Evolutionary conservation across 1,140 invertebrate genomes (phyloP), one percentile per base, ranked within the genome.

Genomic region (Hylyphantes graminicola): DNA sequence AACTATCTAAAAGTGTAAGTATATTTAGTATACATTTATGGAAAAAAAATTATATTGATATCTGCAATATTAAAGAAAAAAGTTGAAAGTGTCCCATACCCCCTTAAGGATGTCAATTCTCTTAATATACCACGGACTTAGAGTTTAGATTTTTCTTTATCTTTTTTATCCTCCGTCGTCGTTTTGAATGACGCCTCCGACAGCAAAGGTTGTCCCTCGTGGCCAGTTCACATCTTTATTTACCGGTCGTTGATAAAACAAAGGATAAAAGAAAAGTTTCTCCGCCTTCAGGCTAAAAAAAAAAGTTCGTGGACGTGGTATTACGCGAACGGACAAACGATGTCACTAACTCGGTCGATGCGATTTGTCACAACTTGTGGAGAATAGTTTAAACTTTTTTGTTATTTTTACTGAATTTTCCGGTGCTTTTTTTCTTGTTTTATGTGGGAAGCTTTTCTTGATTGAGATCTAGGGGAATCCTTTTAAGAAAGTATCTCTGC

Each of bases 301-400:
- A 74, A 53, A 35, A 5, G 35, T 1, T 35, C 35, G 35, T 35
- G 35, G 35, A 35, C 35, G 21, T 21, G 72, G 72, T 57, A 74
- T 74, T 74, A 55, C 57, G 53, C 51, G 51, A 74, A 70, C 51
- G 72, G 51, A 57, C 54, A 74, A 74, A 74, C 57, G 72, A 74
- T 74, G 72, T 74, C 57, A 74, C 72, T 35, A 70, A 70, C 50
- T 70, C 68, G 68, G 68, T 70, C 51, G 53, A 57, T 74, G 54
- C 72, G 72, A 74, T 74, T 74, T 74, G 72, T 74, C 72, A 74
- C 72, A 74, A 74, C 72, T 74, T 74, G 72, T 74, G 57, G 72
- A 74, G 72, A 55, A 74, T 35, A 74, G 54, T 74, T 35, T 61
- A 17, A 61, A 2, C 6, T 61, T 61, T 61, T 61, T 61, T 74